Percentiles rank a stretch among this genome's conserved stretches.
These are phyloP conservation scores for Geococcyx californianus DNA, from an alignment of 2,113 vertebrate genomes.

Conservation along the genomic window DNA sequence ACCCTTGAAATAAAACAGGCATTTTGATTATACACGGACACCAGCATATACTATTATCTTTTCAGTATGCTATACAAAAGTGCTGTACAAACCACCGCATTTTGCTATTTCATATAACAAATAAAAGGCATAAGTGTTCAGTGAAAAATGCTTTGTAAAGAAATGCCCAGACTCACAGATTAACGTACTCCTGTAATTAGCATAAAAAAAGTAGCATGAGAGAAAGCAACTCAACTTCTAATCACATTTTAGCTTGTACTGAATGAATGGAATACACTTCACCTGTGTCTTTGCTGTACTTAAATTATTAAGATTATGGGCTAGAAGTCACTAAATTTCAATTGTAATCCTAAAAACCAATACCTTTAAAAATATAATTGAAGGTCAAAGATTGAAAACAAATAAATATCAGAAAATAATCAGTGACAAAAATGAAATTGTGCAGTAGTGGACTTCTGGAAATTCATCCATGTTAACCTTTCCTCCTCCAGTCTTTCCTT, in stretches of 20 bases:
- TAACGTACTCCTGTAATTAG: background rate
- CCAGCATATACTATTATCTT: background rate
- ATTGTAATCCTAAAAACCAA: background rate
- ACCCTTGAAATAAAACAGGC: background rate
- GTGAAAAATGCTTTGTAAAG: background rate
- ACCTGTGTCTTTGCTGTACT: background rate
- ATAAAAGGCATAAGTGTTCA: background rate
- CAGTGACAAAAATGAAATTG: background rate
- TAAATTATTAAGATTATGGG: slow-evolving; percentile 10
- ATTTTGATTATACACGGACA: background rate
- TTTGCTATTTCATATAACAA: background rate
- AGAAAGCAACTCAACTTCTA: slow-evolving; percentile 26
- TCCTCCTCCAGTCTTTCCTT: background rate
- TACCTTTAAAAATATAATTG: background rate
- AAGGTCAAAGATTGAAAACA: background rate
- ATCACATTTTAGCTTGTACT: slow-evolving; percentile 9
- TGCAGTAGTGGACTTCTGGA: background rate
- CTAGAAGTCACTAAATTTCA: background rate
- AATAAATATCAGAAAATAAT: background rate
- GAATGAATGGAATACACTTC: slow-evolving; percentile 14
- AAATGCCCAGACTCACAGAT: background rate
- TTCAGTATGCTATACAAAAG: background rate
- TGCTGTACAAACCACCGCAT: background rate
- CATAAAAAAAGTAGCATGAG: slow-evolving; percentile 1
- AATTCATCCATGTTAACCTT: background rate